Base-by-base conservation (phyloP, 2,113 vertebrate genomes). In the Cebus imitator region DNA sequence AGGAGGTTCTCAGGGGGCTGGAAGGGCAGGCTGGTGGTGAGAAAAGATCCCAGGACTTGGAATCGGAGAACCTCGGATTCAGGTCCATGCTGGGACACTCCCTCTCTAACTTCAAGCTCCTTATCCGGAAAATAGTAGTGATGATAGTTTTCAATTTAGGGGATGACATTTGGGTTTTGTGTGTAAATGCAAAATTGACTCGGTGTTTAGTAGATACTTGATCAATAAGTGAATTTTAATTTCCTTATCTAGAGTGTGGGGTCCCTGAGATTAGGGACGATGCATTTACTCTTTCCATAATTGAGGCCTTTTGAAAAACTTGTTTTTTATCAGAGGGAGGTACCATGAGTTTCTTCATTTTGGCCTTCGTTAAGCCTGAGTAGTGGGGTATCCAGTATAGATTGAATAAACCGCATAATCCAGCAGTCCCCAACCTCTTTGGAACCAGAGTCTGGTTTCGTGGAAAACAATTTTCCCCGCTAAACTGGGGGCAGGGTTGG, bases 151-250 rank as follows among this genome's bases (percentile, higher is more conserved):
- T 88, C 48, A 88, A 1, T 8, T 25, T 58, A 40, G 58, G 40
- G 6, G 18, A 50, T 79, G 27, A 25, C 23, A 45, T 27, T 37
- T 64, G 6, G 32, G 2, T 45, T 78, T 8, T 90, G 4, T 84
- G 6, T 80, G n/a, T 32, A 79, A 43, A n/a, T 48, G 8, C 61
- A 21, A 94, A 90, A 43, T 25, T 16, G 66, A 66, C 48, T 93
- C 20, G 0, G 6, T 11, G 13, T 72, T 52, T 4, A 64, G 21
- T 27, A 32, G 14, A 7, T 43, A 6, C 52, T 91, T 88, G 11
- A 43, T 57, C n/a, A 84, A 79, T 91, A 81, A 20, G 8, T 55
- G 66, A 66, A 48, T 68, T 94, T 73, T 75, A 96, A 84, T 75
- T 3, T 95, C 16, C 52, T 95, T 81, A 50, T 61, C 50, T 88